Evolutionary conservation across 2,113 vertebrate species (phyloP), one percentile per base, ranked within the genome.

Genomic region (Rhineura floridana): DNA sequence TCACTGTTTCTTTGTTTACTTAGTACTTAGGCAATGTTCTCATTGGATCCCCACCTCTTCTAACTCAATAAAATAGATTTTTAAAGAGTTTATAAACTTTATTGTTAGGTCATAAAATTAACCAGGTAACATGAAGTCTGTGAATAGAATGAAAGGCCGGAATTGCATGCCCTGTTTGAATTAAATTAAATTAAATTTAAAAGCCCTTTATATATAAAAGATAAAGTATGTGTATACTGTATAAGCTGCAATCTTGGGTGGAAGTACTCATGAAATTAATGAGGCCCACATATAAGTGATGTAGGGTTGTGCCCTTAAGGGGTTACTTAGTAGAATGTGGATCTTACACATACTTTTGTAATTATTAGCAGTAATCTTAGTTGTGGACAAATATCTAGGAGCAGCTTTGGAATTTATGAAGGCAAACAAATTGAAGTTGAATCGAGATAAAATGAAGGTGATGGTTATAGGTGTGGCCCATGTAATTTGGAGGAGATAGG

Each of bases 31-130:
- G 23, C 62, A 86, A 36, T 84, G 39, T 85, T 91, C 33, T 88
- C 91, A 82, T 3, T 72, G 30, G 39, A 91, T 59, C 91, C 8
- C 0, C 86, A 79, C 42, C 70, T 78, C 73, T 52, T 88, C 33
- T 42, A 85, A 79, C 81, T 6, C 59, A 82, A 81, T n/a, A 88
- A 94, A 44, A 33, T 88, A 88, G 70, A 90, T 78, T 89, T 89
- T 83, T 42, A 67, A 91, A 93, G 48, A 3, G 76, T 6, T 65
- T 72, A n/a, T 84, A 70, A 15, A 8, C 36, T 44, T 46, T 84
- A 65, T 80, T 42, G 55, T 8, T 81, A 88, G 82, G 19, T 86
- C 69, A 65, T n/a, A 86, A 50, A 33, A 52, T 77, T 50, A 88
- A 30, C 25, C 42, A 30, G 25, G 63, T 70, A 39, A 62, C 15